phyloP scores from a whole-genome alignment of 2,113 vertebrate genomes.

The Porphyrio hochstetteri region DNA sequence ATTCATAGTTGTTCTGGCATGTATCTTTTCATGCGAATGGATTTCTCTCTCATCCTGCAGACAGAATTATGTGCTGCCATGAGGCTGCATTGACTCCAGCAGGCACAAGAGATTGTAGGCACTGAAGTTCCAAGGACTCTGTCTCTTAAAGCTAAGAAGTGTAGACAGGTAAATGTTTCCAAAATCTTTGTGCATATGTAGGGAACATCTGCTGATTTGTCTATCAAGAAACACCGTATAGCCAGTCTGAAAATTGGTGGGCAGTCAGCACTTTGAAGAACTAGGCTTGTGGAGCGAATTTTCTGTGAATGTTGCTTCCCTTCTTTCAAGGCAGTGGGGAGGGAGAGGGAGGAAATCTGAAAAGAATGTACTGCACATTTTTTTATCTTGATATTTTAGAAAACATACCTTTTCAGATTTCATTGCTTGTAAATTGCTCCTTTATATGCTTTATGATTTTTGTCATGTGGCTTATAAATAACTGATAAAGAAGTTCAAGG shows the following conservation, averaged over 20 bases:
- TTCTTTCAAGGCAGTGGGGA: background rate
- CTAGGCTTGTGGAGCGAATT: background rate
- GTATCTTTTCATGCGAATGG: background rate
- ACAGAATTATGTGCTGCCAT: background rate
- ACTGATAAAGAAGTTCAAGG: conserved; percentile 56
- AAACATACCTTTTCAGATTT: conserved; percentile 39
- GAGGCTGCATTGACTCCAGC: background rate
- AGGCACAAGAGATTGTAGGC: background rate
- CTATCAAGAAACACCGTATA: background rate
- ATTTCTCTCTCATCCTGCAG: background rate
- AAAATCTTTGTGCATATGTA: background rate
- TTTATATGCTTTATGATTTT: conserved; percentile 36
- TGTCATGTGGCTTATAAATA: conserved; percentile 54
- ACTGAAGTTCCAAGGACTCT: background rate
- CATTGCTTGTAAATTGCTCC: conserved; percentile 38
- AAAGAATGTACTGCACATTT: background rate
- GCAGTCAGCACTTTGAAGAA: background rate
- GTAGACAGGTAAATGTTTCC: background rate
- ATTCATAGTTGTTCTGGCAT: background rate
- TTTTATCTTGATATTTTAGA: conserved; percentile 17
- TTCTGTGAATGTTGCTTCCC: background rate
- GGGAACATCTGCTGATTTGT: background rate
- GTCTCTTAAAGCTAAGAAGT: background rate
- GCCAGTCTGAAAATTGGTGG: background rate
- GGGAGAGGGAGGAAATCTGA: background rate